Evolutionary conservation across 2,113 vertebrate species (phyloP).

Genomic region (Ceyx melanurus): DNA sequence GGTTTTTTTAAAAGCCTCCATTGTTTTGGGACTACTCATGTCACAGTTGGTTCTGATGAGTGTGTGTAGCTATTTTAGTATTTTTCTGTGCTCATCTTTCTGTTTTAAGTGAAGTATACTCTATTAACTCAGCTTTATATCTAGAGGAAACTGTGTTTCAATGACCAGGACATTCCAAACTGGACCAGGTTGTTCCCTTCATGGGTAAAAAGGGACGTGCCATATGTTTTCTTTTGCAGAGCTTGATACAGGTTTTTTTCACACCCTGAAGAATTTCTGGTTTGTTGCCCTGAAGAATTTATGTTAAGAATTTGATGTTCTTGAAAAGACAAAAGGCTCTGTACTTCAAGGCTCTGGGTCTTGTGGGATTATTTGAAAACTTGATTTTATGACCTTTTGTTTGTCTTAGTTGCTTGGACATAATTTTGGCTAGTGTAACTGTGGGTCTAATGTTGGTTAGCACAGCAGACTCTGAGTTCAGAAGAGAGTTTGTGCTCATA

Average conservation of each 20-base stretch:
- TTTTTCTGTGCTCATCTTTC: not conserved
- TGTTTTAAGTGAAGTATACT: not conserved
- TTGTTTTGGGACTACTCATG: slow-evolving; percentile 30
- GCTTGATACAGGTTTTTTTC: not conserved
- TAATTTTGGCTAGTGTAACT: not conserved
- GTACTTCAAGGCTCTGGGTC: not conserved
- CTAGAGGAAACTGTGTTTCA: not conserved
- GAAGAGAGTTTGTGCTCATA: not conserved
- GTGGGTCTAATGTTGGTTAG: not conserved
- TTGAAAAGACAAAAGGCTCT: slow-evolving; percentile 1
- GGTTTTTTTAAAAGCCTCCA: not conserved
- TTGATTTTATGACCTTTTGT: not conserved
- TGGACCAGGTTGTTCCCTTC: not conserved
- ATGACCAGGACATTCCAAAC: not conserved
- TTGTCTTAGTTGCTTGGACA: not conserved
- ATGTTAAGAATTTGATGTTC: not conserved
- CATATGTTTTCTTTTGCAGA: slow-evolving; percentile 25
- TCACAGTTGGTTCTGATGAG: not conserved
- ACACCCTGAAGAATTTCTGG: not conserved
- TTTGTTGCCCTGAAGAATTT: not conserved
- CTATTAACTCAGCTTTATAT: not conserved
- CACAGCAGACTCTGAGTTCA: not conserved
- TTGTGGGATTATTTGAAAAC: not conserved
- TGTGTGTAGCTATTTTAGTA: not conserved
- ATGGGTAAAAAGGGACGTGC: not conserved